phyloP scores from a whole-genome alignment of 2,888 invertebrate genomes.

The Diarsia rubi region DNA sequence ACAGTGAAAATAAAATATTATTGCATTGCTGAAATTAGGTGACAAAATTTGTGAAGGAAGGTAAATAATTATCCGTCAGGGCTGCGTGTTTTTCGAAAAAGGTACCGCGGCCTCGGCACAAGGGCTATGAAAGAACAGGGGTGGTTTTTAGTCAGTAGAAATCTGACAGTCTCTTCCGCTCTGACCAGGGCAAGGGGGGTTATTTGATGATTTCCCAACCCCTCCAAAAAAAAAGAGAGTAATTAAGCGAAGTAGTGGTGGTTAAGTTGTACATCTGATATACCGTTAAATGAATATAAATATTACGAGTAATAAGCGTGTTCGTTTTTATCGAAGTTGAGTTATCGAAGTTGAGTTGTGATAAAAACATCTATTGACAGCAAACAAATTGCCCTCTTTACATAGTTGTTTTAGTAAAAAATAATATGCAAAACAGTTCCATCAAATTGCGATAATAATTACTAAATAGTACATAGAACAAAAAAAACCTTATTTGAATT shows the following conservation, averaged over 20 bases:
- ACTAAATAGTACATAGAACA: neutral
- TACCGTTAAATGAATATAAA: neutral
- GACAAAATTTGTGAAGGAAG: too few species aligned
- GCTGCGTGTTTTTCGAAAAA: too few species aligned
- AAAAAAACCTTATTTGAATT: conserved; percentile 38
- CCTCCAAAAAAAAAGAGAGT: too few species aligned
- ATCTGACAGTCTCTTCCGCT: too few species aligned
- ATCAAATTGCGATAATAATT: conserved; percentile 28
- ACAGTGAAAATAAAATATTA: neutral
- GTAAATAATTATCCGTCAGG: too few species aligned
- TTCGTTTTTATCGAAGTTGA: neutral
- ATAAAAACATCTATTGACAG: neutral
- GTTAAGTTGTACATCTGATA: neutral
- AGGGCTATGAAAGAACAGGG: too few species aligned
- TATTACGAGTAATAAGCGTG: neutral
- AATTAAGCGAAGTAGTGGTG: neutral
- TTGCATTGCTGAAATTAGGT: neutral
- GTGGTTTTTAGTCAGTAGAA: too few species aligned
- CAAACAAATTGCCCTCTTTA: conserved; percentile 16
- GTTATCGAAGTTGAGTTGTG: neutral
- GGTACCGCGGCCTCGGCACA: too few species aligned
- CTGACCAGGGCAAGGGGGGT: too few species aligned
- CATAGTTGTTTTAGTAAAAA: conserved; percentile 7
- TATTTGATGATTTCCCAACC: too few species aligned
- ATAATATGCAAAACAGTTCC: conserved; percentile 18